These are phyloP conservation scores for Fregetta grallaria DNA, from an alignment of 2,113 vertebrate genomes.

Conservation along the genomic window DNA sequence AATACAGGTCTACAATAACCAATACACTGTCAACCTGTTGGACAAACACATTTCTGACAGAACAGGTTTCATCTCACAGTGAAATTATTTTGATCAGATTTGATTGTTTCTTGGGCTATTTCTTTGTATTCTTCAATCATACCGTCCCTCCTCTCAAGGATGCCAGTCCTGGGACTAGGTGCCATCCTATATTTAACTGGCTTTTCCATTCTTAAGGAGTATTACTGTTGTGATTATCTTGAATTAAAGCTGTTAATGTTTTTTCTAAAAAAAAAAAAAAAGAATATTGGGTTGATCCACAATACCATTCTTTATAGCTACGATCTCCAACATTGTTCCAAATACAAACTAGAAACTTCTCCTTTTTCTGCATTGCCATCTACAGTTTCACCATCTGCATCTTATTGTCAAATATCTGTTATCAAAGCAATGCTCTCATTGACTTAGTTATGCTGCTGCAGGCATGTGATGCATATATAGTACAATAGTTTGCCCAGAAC, in stretches of 20 bases:
- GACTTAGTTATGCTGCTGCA: not conserved
- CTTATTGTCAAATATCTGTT: not conserved
- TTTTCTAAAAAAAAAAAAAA: not conserved
- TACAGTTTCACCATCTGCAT: not conserved
- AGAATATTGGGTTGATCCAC: not conserved
- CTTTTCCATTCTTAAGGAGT: not conserved
- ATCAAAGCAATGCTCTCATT: not conserved
- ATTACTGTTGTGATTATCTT: not conserved
- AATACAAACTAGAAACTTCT: not conserved
- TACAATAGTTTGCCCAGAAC: not conserved
- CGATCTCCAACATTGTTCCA: not conserved
- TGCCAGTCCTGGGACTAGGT: not conserved
- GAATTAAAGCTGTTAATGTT: not conserved
- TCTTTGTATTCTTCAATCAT: not conserved
- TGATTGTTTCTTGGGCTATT: not conserved
- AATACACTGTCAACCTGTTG: not conserved
- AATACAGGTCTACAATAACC: not conserved
- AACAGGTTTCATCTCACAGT: not conserved
- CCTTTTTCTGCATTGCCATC: not conserved
- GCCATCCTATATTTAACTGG: not conserved
- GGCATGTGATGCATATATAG: not conserved
- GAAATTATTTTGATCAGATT: not conserved
- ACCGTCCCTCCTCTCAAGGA: not conserved
- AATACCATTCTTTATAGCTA: not conserved
- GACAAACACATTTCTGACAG: not conserved